Base-by-base conservation (phyloP, 92 coral and sea anemone species). In the Desmophyllum pertusum region DNA sequence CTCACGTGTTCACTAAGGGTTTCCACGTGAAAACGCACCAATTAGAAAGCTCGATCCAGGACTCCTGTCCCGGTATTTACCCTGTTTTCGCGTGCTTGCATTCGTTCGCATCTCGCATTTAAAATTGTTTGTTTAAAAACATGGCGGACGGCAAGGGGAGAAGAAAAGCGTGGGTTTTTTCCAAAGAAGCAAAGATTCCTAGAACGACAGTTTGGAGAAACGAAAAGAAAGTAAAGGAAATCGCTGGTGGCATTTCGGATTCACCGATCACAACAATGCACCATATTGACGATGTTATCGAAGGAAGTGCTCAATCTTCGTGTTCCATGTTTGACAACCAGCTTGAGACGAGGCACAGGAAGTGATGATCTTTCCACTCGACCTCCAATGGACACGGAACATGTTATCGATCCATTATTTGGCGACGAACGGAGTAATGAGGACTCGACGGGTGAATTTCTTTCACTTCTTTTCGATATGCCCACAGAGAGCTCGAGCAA, bases 121-220 rank as follows among this genome's bases (percentile, higher is more conserved):
- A 40, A 21, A 4, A 21, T 15, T 13, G 0, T 52, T 76, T 19
- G 9, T 25, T 25, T 2, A 3, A 42, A 42, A 18, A 31, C n/a
- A 75, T 75, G 81, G 43, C 70, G 21, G 38, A 43, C 67, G 13
- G 68, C 18, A 48, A 79, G 46, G 39, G 11, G 41, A 82, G 71
- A 57, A 41, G 86, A 39, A 82, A 82, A 82, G 39, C 21, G 38
- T 72, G 86, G 86, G 70, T 82, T 14, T 72, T 15, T 72, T 82
- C 86, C 73, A 82, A 71, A 82, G 86, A 82, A 71, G 86, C 86
- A 70, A 82, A 82, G 78, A 70, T 71, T 82, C 79, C 86, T 19
- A 72, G 38, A 82, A 82, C 86, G 52, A 82, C 79, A 35, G 86
- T 70, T 8, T 82, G 86, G 86, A 82, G 86, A 70, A 70, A 30